Conservation (phyloP, 2,888 invertebrate genomes). For the Bellardia pandia region DNA sequence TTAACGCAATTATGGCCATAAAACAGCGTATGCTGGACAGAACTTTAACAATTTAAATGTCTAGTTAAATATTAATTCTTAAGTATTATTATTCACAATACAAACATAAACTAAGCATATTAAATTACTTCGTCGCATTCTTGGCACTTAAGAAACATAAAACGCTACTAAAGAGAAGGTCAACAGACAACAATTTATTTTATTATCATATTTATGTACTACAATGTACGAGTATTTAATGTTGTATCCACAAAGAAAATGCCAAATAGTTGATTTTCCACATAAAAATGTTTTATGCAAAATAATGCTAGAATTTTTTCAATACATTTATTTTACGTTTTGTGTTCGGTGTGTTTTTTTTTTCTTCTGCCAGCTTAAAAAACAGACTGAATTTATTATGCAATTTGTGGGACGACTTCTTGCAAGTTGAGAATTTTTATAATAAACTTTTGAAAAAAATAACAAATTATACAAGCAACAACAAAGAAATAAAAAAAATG, state of each 20-base stretch:
- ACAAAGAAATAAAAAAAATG: conserved; percentile 3
- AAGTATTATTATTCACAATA: background rate
- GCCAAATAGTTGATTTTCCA: conserved; percentile 29
- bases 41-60: background rate
- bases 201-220: conserved; percentile 10
- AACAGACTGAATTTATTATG: conserved; percentile 61
- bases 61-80: no score
- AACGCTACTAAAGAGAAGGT: conserved; percentile 20
- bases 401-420: conserved; percentile 41
- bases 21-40: background rate
- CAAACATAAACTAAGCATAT: background rate
- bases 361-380: background rate
- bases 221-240: no score
- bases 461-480: conserved; percentile 35
- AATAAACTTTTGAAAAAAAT: conserved; percentile 30
- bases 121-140: background rate
- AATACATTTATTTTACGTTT: background rate
- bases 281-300: background rate
- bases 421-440: conserved; percentile 42
- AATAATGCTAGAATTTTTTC: conserved; percentile 29
- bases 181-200: conserved; percentile 37
- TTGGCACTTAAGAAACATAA: background rate
- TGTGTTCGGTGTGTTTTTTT: background rate
- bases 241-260: conserved; percentile 24
- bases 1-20: conserved; percentile 44